These are phyloP conservation scores for Anaspis maculata DNA, from an alignment of 2,888 invertebrate species.

Conservation along the genomic window DNA sequence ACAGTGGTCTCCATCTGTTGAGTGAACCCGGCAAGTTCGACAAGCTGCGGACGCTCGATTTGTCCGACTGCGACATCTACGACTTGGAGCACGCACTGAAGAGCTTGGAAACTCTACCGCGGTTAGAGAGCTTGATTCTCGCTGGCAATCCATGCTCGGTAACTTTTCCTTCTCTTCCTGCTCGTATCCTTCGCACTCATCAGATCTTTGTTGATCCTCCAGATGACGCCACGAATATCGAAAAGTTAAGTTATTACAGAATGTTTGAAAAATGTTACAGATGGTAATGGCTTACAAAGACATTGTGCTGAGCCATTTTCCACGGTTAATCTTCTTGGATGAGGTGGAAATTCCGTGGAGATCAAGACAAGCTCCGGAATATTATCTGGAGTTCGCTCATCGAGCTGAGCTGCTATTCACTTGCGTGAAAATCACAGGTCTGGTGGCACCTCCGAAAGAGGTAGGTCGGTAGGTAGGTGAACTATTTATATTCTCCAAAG, in stretches of 20 bases:
- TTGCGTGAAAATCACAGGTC: conserved; percentile 46
- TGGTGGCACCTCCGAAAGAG: conserved; percentile 48
- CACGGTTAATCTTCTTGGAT: conserved; percentile 47
- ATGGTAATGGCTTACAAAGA: conserved; percentile 45
- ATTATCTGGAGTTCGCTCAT: conserved; percentile 33
- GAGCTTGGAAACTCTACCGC: conserved; percentile 35
- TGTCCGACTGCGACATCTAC: conserved; percentile 53
- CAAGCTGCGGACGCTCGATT: conserved; percentile 39
- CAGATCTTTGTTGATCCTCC: neutral
- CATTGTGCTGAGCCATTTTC: conserved; percentile 37
- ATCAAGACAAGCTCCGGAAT: conserved; percentile 21
- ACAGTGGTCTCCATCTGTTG: conserved; percentile 30
- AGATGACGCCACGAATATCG: no score
- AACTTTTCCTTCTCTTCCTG: conserved; percentile 20
- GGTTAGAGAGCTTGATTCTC: conserved; percentile 43
- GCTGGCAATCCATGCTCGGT: conserved; percentile 55
- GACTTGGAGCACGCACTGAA: conserved; percentile 41
- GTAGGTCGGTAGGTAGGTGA: conserved; percentile 3
- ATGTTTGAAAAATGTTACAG: no score
- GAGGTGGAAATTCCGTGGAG: conserved; percentile 40
- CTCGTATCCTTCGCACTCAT: neutral
- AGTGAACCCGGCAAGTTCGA: conserved; percentile 18
- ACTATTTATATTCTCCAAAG: neutral
- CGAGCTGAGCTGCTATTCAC: conserved; percentile 44
- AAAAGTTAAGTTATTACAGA: no score